Base-by-base conservation (phyloP, 2,888 invertebrate species). In the Liodrosophila aerea region DNA sequence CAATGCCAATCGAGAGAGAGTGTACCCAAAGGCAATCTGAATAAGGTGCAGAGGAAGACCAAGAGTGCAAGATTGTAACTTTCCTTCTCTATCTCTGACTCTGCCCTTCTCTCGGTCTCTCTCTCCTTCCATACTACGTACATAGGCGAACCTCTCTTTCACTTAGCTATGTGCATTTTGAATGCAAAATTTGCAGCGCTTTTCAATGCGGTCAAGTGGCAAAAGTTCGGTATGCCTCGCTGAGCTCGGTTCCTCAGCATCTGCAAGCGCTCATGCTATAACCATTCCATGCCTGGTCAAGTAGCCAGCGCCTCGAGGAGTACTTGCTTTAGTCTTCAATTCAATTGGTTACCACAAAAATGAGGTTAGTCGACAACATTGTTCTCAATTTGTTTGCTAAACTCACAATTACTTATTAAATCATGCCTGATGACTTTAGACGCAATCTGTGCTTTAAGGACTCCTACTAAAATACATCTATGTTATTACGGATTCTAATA, bases 141-240 rank as follows among this genome's bases (percentile, higher is more conserved):
- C n/a, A n/a, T n/a, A n/a, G n/a, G n/a, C n/a, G n/a, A n/a, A n/a
- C n/a, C n/a, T n/a, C n/a, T n/a, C n/a, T n/a, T n/a, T n/a, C n/a
- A 7, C 41, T 63, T 36, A 44, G 56, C 29, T 41, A 46, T 65
- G 29, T 43, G n/a, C 27, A 58, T 63, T 37, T 64, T 64, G 54
- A 53, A 59, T 64, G 53, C 65, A 16, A 71, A 69, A 66, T 69
- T 66, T 72, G 56, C 61, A 51, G 63, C 40, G 29, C 44, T 31
- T 51, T 15, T 66, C 53, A 61, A 61, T 67, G 68, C 61, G 45
- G 31, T 33, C 60, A 59, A 63, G 56, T 50, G 40, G 50, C 29
- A 52, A 34, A 52, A 27, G 45, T 54, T n/a, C 31, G 33, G 37
- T 22, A 22, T 37, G 36, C 52, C 46, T 52, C 36, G 44, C 22